These are phyloP conservation scores for Clarias pachynema DNA, from an alignment of 2,797 vertebrate species.

Conservation along the genomic window DNA sequence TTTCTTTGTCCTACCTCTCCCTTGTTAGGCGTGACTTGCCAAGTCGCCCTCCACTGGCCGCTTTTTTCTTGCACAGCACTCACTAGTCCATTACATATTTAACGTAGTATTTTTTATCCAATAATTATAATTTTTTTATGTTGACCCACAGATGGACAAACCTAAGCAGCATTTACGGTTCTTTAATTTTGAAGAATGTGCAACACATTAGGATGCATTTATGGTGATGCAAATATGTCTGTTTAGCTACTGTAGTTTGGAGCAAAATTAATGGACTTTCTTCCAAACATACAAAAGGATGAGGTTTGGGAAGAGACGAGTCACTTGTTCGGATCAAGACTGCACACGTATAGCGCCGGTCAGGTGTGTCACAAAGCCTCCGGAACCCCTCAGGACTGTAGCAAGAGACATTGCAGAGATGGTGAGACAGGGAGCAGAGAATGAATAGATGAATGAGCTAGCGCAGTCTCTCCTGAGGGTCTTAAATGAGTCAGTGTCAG, in stretches of 20 bases:
- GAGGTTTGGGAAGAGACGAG: conserved; percentile 19
- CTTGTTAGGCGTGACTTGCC: neutral
- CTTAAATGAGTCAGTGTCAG: conserved; percentile 51
- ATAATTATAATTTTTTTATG: neutral
- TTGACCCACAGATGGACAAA: neutral
- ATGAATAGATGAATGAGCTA: conserved; percentile 34
- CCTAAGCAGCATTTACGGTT: neutral
- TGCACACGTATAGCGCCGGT: conserved; percentile 33
- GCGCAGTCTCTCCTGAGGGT: conserved; percentile 46
- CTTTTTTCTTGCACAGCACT: neutral
- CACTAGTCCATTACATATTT: neutral
- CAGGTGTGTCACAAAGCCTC: conserved; percentile 37
- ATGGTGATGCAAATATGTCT: neutral
- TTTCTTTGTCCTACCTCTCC: neutral
- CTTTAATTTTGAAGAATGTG: neutral
- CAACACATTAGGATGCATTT: neutral
- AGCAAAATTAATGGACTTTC: neutral
- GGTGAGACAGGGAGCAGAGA: conserved; percentile 6
- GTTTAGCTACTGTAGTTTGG: neutral
- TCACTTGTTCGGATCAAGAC: conserved; percentile 41
- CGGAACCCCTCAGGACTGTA: conserved; percentile 20
- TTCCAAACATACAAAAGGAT: neutral
- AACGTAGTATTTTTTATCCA: neutral
- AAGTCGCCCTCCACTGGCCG: conserved; percentile 25
- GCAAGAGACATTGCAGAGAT: conserved; percentile 5